phyloP scores from a whole-genome alignment of 1,140 invertebrate genomes.

The Carposina sasakii region DNA sequence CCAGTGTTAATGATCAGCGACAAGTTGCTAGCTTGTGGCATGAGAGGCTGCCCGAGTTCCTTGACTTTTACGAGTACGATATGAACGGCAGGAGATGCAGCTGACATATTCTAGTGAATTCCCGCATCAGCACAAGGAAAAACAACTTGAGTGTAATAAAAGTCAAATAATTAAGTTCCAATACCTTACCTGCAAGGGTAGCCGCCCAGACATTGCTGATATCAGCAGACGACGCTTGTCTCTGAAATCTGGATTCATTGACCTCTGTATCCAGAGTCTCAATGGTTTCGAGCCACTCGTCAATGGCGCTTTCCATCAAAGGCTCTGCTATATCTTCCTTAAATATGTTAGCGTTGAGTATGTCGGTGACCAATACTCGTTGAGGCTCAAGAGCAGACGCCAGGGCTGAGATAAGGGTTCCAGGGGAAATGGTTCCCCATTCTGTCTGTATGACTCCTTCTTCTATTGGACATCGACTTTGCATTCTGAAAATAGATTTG shows the following conservation, averaged over 20 bases:
- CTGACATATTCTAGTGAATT: too few species aligned
- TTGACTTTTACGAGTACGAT: too few species aligned
- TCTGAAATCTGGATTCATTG: slow-evolving; percentile 14
- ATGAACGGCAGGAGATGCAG: too few species aligned
- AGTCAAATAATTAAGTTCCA: slow-evolving; percentile 6
- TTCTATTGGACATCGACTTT: slow-evolving; percentile 75
- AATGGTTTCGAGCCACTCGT: slow-evolving; percentile 50
- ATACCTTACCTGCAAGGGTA: slow-evolving; percentile 73
- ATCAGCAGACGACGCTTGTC: slow-evolving; percentile 22
- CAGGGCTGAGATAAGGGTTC: slow-evolving; percentile 73
- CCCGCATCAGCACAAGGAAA: not conserved
- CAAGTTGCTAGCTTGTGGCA: too few species aligned
- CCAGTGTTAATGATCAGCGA: too few species aligned
- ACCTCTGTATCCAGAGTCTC: slow-evolving; percentile 29
- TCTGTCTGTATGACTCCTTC: slow-evolving; percentile 74
- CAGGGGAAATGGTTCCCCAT: slow-evolving; percentile 74
- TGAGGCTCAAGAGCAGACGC: slow-evolving; percentile 74
- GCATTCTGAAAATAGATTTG: slow-evolving; percentile 30
- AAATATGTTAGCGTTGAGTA: slow-evolving; percentile 47
- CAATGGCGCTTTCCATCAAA: slow-evolving; percentile 36
- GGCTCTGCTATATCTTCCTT: slow-evolving; percentile 50
- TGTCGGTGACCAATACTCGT: slow-evolving; percentile 57
- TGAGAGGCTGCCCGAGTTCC: too few species aligned
- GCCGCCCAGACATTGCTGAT: slow-evolving; percentile 74
- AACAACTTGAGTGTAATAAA: not conserved